Evolutionary conservation across 2,797 vertebrate genomes (phyloP).

Genomic region (Nothura maculosa): DNA sequence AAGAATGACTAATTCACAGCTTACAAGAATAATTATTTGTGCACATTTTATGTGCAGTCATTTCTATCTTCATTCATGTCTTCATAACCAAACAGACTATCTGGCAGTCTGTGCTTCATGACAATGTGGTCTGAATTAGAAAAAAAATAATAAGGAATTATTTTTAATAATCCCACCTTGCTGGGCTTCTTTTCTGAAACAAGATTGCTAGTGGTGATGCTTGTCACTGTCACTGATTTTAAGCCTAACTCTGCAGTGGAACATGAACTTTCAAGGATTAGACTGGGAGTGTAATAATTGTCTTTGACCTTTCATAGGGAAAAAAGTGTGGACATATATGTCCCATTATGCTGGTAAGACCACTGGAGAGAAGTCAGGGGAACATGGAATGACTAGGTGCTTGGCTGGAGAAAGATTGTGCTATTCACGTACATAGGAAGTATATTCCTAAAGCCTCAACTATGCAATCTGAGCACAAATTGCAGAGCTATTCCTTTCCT

Average conservation of each 20-base stretch:
- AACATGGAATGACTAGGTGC: neutral
- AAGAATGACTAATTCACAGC: neutral
- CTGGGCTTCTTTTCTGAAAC: neutral
- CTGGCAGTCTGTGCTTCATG: neutral
- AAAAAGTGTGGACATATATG: neutral
- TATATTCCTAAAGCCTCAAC: neutral
- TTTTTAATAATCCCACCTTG: neutral
- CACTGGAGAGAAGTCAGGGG: neutral
- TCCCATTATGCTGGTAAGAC: accelerated
- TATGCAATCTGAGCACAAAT: neutral
- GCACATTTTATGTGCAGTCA: neutral
- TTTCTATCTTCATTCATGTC: neutral
- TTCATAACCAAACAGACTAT: neutral
- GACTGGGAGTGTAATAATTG: accelerated
- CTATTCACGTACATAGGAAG: neutral
- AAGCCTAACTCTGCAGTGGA: neutral
- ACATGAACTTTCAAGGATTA: neutral
- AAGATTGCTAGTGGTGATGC: neutral
- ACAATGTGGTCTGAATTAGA: neutral
- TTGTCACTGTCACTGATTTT: neutral
- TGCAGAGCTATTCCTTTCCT: neutral
- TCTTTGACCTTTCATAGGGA: neutral
- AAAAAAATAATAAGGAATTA: neutral
- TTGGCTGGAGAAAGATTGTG: neutral
- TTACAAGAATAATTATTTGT: neutral